A percentile compares a stretch with the other conserved stretches of the same genome.
Conservation (phyloP, 2,797 vertebrate genomes). For the Lacerta viridis region DNA sequence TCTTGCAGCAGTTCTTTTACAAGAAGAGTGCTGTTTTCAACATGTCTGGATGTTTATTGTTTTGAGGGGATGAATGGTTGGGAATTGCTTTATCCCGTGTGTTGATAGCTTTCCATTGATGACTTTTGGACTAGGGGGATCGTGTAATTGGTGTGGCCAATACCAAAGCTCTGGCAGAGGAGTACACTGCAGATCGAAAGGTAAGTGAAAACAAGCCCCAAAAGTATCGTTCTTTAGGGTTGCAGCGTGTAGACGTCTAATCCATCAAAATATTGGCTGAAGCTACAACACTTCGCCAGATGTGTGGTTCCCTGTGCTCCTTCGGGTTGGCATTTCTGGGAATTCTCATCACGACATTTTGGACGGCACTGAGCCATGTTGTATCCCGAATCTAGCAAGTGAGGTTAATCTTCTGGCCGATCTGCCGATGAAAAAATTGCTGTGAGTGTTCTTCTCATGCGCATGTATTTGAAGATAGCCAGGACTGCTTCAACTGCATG, state of each 20-base stretch:
- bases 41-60: not conserved
- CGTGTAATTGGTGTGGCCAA: constrained; percentile 49
- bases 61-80: constrained; percentile 30
- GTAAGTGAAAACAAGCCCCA: constrained; percentile 25
- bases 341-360: too few relatives aligned
- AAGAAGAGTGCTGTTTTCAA: not conserved
- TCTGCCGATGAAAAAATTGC: not conserved
- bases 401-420: not conserved
- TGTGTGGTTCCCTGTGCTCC: too few relatives aligned
- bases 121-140: constrained; percentile 62
- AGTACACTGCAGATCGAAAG: constrained; percentile 57
- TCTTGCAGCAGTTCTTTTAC: too few relatives aligned
- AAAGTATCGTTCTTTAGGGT: not conserved
- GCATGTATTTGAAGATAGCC: not conserved
- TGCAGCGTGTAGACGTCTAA: not conserved
- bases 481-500: not conserved
- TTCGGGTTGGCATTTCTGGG: not conserved
- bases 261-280: not conserved
- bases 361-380: too few relatives aligned
- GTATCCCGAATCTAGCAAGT: not conserved
- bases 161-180: constrained; percentile 44
- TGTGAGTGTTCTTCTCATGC: not conserved
- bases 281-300: too few relatives aligned
- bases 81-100: accelerated
- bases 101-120: not conserved